A percentile compares a stretch with the other conserved stretches of the same genome.
Conservation (phyloP, 2,113 vertebrate species). For the Scatophagus argus region DNA sequence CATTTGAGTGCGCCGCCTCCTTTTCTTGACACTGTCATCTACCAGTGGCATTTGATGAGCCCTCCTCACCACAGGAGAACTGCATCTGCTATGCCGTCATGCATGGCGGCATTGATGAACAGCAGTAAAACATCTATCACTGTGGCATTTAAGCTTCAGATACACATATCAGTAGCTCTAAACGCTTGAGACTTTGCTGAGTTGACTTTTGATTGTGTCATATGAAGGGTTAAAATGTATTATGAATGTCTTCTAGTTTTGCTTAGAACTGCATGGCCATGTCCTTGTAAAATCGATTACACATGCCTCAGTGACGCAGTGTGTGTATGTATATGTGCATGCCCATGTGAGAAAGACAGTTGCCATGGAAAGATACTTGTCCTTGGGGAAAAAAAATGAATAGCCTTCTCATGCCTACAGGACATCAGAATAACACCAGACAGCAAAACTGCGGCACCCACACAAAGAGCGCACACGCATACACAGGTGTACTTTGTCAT, state of each 20-base stretch:
- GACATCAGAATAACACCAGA: constrained; percentile 38
- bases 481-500: constrained; percentile 58
- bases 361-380: constrained; percentile 42
- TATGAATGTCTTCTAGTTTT: not conserved
- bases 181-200: not conserved
- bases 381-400: constrained; percentile 59
- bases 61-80: not conserved
- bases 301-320: not conserved
- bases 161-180: not conserved
- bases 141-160: not conserved
- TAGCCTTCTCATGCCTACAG: constrained; percentile 35
- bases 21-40: not conserved
- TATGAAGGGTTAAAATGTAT: not conserved
- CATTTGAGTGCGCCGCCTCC: not conserved
- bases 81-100: not conserved
- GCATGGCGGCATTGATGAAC: not conserved
- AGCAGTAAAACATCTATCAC: not conserved
- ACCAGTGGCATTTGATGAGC: not conserved
- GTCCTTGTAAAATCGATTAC: constrained; percentile 45
- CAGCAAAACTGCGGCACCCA: constrained; percentile 6
- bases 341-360: constrained; percentile 1
- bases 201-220: not conserved
- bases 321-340: not conserved
- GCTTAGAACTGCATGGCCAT: not conserved
- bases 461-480: constrained; percentile 24